These are phyloP conservation scores for Zaprionus ornatus DNA, from an alignment of 1,140 invertebrate genomes.

Conservation along the genomic window DNA sequence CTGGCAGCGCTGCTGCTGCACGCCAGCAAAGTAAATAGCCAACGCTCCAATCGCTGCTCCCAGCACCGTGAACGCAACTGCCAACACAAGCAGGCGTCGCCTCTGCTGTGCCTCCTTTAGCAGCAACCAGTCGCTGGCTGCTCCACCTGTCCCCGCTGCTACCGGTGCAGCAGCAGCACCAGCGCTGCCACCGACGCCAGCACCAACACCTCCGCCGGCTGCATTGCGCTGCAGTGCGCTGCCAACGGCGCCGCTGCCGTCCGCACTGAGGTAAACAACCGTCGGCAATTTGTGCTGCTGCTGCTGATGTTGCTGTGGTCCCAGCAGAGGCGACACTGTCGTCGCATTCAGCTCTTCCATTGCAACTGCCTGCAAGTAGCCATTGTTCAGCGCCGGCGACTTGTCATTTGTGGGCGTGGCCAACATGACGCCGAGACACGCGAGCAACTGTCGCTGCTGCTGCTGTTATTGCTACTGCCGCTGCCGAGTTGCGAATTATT, in stretches of 20 bases:
- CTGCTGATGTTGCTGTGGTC: conserved; percentile 29
- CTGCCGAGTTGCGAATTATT: neutral
- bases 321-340: conserved; percentile 62
- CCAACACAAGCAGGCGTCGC: conserved; percentile 71
- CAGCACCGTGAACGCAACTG: conserved; percentile 76
- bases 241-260: conserved; percentile 60
- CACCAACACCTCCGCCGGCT: neutral
- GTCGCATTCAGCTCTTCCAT: conserved; percentile 63
- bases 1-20: conserved; percentile 70
- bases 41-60: conserved; percentile 80
- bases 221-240: conserved; percentile 56
- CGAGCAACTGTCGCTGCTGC: conserved; percentile 2
- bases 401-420: conserved; percentile 48
- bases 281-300: conserved; percentile 69
- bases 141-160: conserved; percentile 7
- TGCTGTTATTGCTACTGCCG: neutral
- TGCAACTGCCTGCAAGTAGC: conserved; percentile 65
- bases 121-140: conserved; percentile 71
- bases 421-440: conserved; percentile 39
- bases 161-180: conserved; percentile 9
- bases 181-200: neutral
- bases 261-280: conserved; percentile 69
- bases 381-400: conserved; percentile 59
- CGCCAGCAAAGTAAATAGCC: conserved; percentile 80
- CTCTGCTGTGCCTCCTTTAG: conserved; percentile 74